Base-by-base conservation (phyloP, 2,113 vertebrate species). In the Nipponia nippon region DNA sequence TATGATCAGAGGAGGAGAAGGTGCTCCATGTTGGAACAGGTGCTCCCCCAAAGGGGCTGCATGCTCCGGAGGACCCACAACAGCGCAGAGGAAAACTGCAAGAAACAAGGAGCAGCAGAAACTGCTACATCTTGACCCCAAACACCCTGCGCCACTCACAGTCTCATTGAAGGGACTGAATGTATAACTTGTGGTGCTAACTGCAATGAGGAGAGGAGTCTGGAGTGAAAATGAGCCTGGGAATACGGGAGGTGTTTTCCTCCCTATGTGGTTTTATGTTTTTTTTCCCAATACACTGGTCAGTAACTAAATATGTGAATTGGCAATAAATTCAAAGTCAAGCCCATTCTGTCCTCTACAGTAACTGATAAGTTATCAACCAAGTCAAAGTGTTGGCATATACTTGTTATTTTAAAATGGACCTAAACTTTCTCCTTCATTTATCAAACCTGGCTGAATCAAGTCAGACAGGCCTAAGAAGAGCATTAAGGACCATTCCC, bases 41-140 rank as follows among this genome's bases (percentile, higher is more conserved):
- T 40, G 8, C 4, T 78, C 26, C 13, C 6, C 9, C 1, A 13
- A 25, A 40, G 13, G n/a, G 8, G 23, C 7, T 47, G 42, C 17
- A 78, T 7, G 27, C 78, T 40, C 49, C 2, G 3, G 44, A 59
- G 9, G 14, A 55, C 13, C 7, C 23, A 38, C 16, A 73, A 65
- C 4, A 32, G 16, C 2, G 4, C 4, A 20, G 27, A 52, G 11
- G 4, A 59, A 29, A 86, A 23, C 16, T 9, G 10, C 0, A 0
- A 56, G 36, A 72, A 63, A 40, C 42, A 29, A 67, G 16, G 30
- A 78, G 34, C 18, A 59, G 11, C 38, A 89, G 20, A 32, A 58
- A 58, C 26, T 34, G 49, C 40, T 29, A 10, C 30, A 29, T 49
- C 15, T 44, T 27, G 5, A 42, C 17, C 36, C 15, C 13, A 77